Evolutionary conservation across 2,113 vertebrate genomes (phyloP), one percentile per base, ranked within the genome.

Genomic region (Cercocebus atys): DNA sequence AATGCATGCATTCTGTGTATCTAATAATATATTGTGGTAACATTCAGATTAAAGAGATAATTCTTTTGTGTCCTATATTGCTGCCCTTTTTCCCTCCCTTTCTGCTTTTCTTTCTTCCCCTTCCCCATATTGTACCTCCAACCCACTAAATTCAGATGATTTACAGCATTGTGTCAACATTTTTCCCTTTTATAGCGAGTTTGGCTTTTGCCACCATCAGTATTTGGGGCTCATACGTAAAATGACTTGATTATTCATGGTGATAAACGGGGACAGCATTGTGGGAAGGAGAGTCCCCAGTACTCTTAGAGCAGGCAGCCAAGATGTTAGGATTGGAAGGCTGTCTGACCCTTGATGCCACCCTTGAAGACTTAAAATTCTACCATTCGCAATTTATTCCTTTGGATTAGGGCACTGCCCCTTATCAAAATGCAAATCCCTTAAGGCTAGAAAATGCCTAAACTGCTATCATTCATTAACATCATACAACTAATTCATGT

Each of bases 371-470:
- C 86, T 72, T 94, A 50, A 90, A 38, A 89, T 64, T 94, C 73
- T 88, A 43, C 80, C 45, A 88, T 85, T 89, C 94, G 30, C 79
- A 94, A 66, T 87, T 95, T 96, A 79, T 93, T 87, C 55, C 75
- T 93, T 20, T 66, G 79, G 73, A 50, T 93, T 80, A 96, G 25
- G 79, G 38, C 70, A 84, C 68, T 96, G 76, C 18, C 70, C 80
- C 86, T 96, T 87, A 97, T 97, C 55, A 97, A 95, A 96, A 97
- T 98, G 81, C n/a, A 92, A 55, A 96, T 96, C 55, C 27, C 50
- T 95, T 50, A 76, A 23, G 50, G 22, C 38, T 84, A 92, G 73
- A 80, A 97, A 84, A 97, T 79, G 59, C 57, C 92, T 88, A 68
- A 93, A 16, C 86, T 94, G 76, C 52, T 96, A 59, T 86, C 78